Conservation (phyloP, 2,113 vertebrate species). For the Scomber japonicus region DNA sequence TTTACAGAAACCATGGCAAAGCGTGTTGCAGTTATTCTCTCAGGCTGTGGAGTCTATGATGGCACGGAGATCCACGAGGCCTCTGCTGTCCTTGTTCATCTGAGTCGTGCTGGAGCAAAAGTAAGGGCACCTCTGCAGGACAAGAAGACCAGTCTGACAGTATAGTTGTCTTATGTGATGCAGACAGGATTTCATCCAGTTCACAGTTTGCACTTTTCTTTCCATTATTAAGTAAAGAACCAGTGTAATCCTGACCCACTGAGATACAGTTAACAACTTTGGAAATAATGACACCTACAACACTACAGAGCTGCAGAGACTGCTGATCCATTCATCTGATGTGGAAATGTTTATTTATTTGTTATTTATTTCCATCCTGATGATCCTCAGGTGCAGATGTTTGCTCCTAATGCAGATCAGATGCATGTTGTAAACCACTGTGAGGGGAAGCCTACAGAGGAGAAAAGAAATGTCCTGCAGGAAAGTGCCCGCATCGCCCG, state of each 20-base stretch:
- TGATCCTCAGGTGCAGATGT: slow-evolving; percentile 89
- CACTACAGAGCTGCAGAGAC: no score
- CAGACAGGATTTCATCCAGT: not conserved
- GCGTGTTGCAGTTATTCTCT: slow-evolving; percentile 88
- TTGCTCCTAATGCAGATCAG: slow-evolving; percentile 91
- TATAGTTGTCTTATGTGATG: not conserved
- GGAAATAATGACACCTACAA: no score
- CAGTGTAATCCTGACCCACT: not conserved
- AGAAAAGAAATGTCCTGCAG: slow-evolving; percentile 91
- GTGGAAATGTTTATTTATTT: no score
- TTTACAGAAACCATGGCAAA: slow-evolving; percentile 82
- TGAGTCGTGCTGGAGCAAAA: slow-evolving; percentile 90
- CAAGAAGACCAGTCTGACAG: not conserved
- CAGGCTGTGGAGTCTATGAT: slow-evolving; percentile 90
- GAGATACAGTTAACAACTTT: not conserved
- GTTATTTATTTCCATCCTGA: no score
- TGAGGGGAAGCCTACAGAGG: slow-evolving; percentile 89
- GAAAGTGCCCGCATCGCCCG: slow-evolving; percentile 96
- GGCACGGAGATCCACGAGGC: slow-evolving; percentile 91
- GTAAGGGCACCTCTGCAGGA: slow-evolving; percentile 68
- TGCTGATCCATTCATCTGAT: no score
- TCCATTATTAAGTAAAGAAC: not conserved
- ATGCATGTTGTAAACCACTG: slow-evolving; percentile 96
- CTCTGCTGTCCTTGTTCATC: slow-evolving; percentile 89
- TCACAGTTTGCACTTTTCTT: not conserved